Evolutionary conservation across 2,113 vertebrate species (phyloP), one percentile per base, ranked within the genome.

Genomic region (Entosphenus tridentatus): DNA sequence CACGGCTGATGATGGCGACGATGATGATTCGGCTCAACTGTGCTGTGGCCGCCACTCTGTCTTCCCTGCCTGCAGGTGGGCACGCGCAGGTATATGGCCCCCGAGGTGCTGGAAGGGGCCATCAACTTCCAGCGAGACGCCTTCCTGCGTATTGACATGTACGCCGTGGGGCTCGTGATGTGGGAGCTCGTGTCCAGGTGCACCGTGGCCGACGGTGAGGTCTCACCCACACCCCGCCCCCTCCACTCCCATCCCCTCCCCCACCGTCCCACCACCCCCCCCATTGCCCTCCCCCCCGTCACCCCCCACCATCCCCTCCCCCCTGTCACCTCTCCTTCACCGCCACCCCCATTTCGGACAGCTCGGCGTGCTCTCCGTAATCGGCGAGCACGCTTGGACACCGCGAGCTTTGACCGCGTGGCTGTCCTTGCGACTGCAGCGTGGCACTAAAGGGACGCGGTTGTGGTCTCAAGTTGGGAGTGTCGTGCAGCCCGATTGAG

Each of bases 51-150:
- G 39, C 39, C 39, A 39, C 39, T 39, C 39, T 65, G 8, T 65
- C 8, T 65, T 65, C 18, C 18, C 39, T 39, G 39, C 18, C 8
- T 11, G 8, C 21, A 98, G 92, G 93, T 96, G 72, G 92, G 93
- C 57, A 96, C 93, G 6, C 83, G 93, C 70, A 83, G 93, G 70
- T 96, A 98, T 76, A 96, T 96, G 93, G 93, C 92, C 72, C 93
- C 92, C 0, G 93, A 96, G 75, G 93, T 96, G n/a, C 82, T 96
- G 65, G 93, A 96, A 78, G 93, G 92, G 11, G 93, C 91, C 72
- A 96, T 98, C 71, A 97, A 96, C 83, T 96, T 96, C 81, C 91
- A 96, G 74, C 82, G 93, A n/a, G 93, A 96, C 72, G 84, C 93
- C 1, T 97, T 97, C 79, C 75, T 97, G 79, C 82, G 93, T 13